Evolutionary conservation across 2,888 invertebrate species (phyloP), one percentile per base, ranked within the genome.

Genomic region (Microctonus brassicae): DNA sequence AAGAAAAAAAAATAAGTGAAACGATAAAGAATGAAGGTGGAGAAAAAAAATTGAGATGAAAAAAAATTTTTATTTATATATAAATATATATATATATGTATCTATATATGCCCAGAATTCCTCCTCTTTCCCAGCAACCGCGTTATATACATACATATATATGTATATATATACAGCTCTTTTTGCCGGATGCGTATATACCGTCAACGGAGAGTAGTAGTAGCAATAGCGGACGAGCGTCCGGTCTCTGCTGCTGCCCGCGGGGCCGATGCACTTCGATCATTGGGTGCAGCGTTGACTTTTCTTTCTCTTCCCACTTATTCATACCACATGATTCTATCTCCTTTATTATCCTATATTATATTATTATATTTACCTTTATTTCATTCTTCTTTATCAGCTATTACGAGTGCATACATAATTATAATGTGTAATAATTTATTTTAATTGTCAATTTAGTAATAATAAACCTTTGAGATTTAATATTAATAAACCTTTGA

Each of bases 141-240:
- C 72, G 73, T 70, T 76, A 73, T 79, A 70, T 77, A 78, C 79
- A 77, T 73, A 9, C 58, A 10, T 29, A 36, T 39, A 24, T 22
- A 2, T 53, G 26, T 42, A 20, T 64, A 36, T 39, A 36, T 61
- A 39, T 80, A 79, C 80, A 80, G 69, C 79, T 81, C 81, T 84
- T 83, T 84, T 81, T 82, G 80, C 84, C 83, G 83, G 83, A 84
- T 83, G 83, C 82, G 78, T n/a, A n/a, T 78, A 80, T 47, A 47
- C 80, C 80, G 81, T 79, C 78, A 62, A 64, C 78, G 77, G 80
- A n/a, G n/a, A n/a, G n/a, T n/a, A n/a, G n/a, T n/a, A 81, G 82
- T 76, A 79, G 82, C 81, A 79, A 83, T 83, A 84, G 83, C 83
- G 83, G 81, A 83, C 83, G 82, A 83, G 81, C 84, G 82, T 84